A percentile compares a stretch with the other conserved stretches of the same genome.
Conservation (phyloP, 2,797 vertebrate species). For the Diglossa cyanea region DNA sequence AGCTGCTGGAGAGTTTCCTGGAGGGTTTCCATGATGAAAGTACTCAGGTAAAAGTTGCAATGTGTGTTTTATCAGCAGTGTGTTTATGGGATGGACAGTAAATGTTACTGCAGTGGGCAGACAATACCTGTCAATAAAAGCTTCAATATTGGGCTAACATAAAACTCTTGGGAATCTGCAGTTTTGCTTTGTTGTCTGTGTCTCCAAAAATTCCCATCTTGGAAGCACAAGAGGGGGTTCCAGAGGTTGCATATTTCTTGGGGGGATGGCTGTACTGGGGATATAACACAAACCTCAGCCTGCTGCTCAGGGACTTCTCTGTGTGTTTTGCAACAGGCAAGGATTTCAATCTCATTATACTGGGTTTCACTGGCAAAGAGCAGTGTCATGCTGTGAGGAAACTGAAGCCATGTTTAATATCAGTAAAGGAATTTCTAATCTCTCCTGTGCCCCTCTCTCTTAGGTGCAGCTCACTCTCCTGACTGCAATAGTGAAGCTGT, state of each 20-base stretch:
- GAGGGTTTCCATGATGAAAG: slow-evolving; percentile 99
- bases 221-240: neutral
- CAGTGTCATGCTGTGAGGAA: neutral
- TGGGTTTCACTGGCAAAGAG: neutral
- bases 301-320: neutral
- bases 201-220: neutral
- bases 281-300: neutral
- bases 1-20: slow-evolving; percentile 94
- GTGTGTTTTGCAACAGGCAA: neutral
- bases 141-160: neutral
- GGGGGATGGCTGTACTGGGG: neutral
- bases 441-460: neutral
- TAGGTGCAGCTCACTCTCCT: slow-evolving; percentile 95
- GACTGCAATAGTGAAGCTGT: slow-evolving; percentile 96
- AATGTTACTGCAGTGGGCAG: neutral
- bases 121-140: neutral
- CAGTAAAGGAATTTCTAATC: neutral
- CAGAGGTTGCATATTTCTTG: neutral
- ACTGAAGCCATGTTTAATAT: neutral
- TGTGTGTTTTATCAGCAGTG: neutral
- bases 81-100: neutral
- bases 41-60: slow-evolving; percentile 84
- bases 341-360: neutral
- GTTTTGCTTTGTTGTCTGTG: neutral
- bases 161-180: neutral